These are phyloP conservation scores for Mesocentrotus franciscanus DNA, from an alignment of 53 echinoderm and acorn worm genomes.

Conservation along the genomic window DNA sequence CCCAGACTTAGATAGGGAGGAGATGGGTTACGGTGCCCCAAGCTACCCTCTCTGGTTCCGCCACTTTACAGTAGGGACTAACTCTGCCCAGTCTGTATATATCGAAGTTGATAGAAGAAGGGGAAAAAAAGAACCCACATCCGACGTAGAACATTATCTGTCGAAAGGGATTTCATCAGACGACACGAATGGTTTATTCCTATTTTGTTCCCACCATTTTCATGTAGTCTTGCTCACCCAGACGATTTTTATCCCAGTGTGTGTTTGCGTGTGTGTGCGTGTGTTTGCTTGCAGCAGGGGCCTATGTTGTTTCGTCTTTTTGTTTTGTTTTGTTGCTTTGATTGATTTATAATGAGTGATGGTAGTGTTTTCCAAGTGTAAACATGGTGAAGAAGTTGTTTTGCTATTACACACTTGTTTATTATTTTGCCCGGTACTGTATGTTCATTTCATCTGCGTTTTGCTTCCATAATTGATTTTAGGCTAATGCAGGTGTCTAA, in stretches of 20 bases:
- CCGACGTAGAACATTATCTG: background rate
- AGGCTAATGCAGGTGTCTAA: no score
- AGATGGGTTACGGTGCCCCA: background rate
- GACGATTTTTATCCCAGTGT: background rate
- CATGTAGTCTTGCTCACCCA: background rate
- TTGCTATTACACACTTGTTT: no score
- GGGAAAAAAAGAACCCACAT: background rate
- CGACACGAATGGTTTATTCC: background rate
- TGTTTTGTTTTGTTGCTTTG: no score
- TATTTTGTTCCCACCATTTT: background rate
- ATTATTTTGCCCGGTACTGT: no score
- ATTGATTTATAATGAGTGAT: no score
- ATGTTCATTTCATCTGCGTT: no score
- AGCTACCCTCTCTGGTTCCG: background rate
- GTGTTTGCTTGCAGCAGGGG: no score
- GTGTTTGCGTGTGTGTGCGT: background rate
- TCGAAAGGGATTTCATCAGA: background rate
- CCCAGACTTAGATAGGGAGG: background rate
- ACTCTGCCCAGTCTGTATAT: background rate
- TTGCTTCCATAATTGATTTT: no score
- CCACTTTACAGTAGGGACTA: background rate
- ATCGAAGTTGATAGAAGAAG: background rate
- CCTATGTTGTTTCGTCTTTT: no score
- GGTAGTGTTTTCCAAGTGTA: no score
- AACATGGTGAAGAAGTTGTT: no score